Evolutionary conservation across 2,113 vertebrate genomes (phyloP).

Genomic region (Pedetes capensis): DNA sequence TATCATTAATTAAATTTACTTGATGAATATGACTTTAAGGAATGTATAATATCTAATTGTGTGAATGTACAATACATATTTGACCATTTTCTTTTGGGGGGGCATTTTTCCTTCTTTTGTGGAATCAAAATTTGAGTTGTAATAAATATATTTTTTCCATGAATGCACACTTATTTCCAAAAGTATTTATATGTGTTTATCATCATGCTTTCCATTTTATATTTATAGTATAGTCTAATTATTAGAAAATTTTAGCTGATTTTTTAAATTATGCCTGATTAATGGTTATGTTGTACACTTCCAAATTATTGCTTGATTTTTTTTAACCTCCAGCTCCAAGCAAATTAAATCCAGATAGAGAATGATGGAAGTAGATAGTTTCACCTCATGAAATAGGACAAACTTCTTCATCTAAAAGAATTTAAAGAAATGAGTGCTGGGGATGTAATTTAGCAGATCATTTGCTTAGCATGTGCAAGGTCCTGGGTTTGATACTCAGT

Average conservation of each 20-base stretch:
- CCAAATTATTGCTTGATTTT: background rate
- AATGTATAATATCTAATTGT: background rate
- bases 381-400: background rate
- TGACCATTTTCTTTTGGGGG: background rate
- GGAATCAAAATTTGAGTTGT: background rate
- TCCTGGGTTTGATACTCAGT: too few species aligned
- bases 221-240: background rate
- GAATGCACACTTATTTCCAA: too few species aligned
- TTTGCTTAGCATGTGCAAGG: too few species aligned
- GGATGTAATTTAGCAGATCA: too few species aligned
- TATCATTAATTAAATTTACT: background rate
- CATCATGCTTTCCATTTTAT: background rate
- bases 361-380: background rate
- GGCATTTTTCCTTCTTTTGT: background rate
- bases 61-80: background rate
- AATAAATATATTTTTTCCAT: background rate
- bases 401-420: background rate
- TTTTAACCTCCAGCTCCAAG: background rate
- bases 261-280: background rate
- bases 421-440: accelerated
- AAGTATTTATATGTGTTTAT: background rate
- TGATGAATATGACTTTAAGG: background rate
- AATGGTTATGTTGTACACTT: background rate
- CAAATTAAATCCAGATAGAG: background rate
- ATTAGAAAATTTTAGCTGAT: background rate